Evolutionary conservation across 1,140 invertebrate species (phyloP).

Genomic region (Hirudo medicinalis): DNA sequence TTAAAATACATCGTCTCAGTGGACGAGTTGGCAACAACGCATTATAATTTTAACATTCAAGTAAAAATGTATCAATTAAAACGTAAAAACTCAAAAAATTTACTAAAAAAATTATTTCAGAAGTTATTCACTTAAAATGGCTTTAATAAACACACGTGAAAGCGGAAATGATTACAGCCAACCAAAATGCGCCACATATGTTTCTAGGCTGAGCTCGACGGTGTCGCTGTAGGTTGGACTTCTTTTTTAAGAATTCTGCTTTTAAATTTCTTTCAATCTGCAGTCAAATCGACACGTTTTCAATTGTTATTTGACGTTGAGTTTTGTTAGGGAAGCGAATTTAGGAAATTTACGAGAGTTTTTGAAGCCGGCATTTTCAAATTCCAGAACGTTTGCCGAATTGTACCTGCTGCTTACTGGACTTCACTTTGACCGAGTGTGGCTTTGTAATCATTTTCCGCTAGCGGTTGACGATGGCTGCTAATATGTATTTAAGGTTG

Average conservation of each 20-base stretch:
- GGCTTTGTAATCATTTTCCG: not conserved
- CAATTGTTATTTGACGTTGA: not conserved
- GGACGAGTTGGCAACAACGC: no score
- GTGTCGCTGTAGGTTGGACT: not conserved
- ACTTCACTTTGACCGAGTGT: not conserved
- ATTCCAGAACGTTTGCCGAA: constrained; percentile 10
- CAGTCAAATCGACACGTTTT: not conserved
- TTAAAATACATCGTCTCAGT: no score
- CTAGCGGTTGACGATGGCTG: not conserved
- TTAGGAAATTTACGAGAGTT: not conserved
- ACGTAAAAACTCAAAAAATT: no score
- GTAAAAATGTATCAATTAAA: no score
- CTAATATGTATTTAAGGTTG: not conserved
- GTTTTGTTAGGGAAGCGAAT: not conserved
- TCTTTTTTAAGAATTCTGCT: constrained; percentile 1
- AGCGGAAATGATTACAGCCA: constrained; percentile 13
- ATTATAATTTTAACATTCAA: no score
- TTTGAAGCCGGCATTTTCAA: constrained; percentile 9
- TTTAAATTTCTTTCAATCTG: not conserved
- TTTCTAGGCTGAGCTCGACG: not conserved
- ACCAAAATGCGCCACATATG: constrained; percentile 14
- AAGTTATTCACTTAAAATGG: no score
- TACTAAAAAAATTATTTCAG: no score
- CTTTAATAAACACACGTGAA: no score
- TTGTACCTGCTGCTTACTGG: not conserved